Base-by-base conservation (phyloP, 2,113 vertebrate species). In the Tylochromis polylepis region DNA sequence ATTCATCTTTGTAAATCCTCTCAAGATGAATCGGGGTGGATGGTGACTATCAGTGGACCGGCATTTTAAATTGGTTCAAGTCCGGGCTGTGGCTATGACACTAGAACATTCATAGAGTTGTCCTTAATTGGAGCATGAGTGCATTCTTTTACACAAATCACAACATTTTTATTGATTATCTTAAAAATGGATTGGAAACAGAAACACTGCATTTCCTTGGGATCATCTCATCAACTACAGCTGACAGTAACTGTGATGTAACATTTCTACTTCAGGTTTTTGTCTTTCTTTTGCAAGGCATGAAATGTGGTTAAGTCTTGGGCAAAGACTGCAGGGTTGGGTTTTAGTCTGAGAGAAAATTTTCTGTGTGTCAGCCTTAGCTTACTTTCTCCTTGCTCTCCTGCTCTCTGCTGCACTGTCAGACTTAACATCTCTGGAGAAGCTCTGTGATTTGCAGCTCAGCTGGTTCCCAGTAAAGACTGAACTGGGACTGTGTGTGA, bases 401-500 rank as follows among this genome's bases (percentile, higher is more conserved):
- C 31, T 31, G 5, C 31, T 31, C 31, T 31, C 4, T n/a, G n/a
- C n/a, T n/a, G n/a, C n/a, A n/a, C n/a, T n/a, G n/a, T n/a, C n/a
- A n/a, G n/a, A n/a, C n/a, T n/a, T n/a, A n/a, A n/a, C n/a, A n/a
- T 31, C 31, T 31, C n/a, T n/a, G 31, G 6, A 56, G 22, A 22
- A 56, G 53, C 10, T 55, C 0, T 0, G 20, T 55, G 20, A 55
- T 55, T 55, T 55, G 20, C 5, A 55, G n/a, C 53, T 55, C 5
- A 5, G 53, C 53, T 55, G 53, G 53, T 56, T 1, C 53, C 53
- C 53, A 56, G n/a, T 56, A 56, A 56, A 22, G n/a, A 22, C 53
- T 1, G 53, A 56, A 56, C 53, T 22, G 5, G 53, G 53, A 56
- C 53, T 56, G 0, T 56, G 2, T 3, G 0, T 22, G n/a, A 56